phyloP scores from a whole-genome alignment of 1,140 invertebrate genomes.

The Heliconius himera region DNA sequence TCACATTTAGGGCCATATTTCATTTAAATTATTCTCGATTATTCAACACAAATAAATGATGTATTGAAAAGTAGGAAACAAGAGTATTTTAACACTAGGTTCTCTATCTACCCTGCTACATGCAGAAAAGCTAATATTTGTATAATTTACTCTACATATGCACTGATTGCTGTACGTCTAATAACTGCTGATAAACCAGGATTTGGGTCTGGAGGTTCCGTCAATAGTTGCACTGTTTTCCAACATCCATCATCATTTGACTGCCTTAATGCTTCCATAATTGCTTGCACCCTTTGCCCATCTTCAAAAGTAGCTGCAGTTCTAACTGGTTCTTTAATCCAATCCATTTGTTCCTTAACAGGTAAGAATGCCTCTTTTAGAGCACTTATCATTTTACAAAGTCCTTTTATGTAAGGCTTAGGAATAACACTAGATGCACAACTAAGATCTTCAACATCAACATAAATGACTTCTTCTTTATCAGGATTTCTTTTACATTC shows the following conservation, averaged over 20 bases:
- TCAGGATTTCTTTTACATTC: constrained; percentile 75
- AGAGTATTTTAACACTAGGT: too few relatives aligned
- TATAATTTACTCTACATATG: constrained; percentile 22
- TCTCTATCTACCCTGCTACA: too few relatives aligned
- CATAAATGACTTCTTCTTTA: constrained; percentile 90
- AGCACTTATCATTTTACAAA: constrained; percentile 94
- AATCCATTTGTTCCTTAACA: constrained; percentile 91
- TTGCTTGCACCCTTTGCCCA: constrained; percentile 96
- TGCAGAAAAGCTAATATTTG: too few relatives aligned
- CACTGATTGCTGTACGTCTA: constrained; percentile 86
- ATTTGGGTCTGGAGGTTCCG: constrained; percentile 93
- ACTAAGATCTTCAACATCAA: constrained; percentile 91
- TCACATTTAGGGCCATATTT: too few relatives aligned
- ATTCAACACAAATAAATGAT: too few relatives aligned
- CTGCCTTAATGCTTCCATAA: constrained; percentile 89
- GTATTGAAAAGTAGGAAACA: too few relatives aligned
- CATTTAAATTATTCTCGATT: too few relatives aligned
- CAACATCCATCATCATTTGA: constrained; percentile 93
- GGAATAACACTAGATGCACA: constrained; percentile 86
- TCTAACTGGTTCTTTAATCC: constrained; percentile 91
- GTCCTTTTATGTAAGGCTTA: constrained; percentile 93
- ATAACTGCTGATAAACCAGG: constrained; percentile 91
- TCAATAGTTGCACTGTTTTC: constrained; percentile 91
- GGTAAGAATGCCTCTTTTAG: constrained; percentile 95
- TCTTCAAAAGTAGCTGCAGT: constrained; percentile 97